These are phyloP conservation scores for Coilia nasus DNA, from an alignment of 2,797 vertebrate genomes.

Conservation along the genomic window DNA sequence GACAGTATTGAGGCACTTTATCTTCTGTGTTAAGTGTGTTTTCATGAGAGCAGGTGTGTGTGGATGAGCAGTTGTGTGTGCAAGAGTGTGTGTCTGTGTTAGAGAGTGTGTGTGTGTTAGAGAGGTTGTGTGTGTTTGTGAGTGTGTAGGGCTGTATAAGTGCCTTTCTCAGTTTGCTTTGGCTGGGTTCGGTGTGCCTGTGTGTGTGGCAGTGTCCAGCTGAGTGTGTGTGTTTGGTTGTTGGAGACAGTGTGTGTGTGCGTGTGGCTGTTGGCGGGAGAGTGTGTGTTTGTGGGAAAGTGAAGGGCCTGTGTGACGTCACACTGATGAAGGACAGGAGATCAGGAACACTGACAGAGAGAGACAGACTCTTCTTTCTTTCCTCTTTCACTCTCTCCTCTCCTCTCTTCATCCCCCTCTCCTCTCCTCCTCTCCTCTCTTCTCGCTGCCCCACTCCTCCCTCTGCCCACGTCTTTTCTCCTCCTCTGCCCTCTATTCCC, in stretches of 20 bases:
- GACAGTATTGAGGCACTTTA: background rate
- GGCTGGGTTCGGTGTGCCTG: background rate
- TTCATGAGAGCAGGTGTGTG: no score
- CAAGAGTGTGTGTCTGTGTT: no score
- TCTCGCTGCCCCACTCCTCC: background rate
- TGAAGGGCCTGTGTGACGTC: background rate
- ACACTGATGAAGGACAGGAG: background rate
- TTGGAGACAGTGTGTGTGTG: background rate
- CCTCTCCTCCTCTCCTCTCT: background rate
- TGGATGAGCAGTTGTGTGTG: no score
- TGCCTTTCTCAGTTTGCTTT: no score
- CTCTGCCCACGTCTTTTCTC: background rate
- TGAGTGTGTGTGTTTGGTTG: background rate
- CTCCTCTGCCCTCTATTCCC: background rate
- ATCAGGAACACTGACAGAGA: background rate
- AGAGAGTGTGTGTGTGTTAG: background rate
- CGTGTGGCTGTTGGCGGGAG: background rate
- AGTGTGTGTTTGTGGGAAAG: background rate
- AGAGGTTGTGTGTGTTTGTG: background rate
- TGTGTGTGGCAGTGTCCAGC: background rate
- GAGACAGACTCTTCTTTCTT: background rate
- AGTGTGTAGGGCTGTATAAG: background rate
- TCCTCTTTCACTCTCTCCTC: background rate
- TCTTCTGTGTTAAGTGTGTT: no score
- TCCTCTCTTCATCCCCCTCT: background rate